Conservation (phyloP, 2,888 invertebrate genomes). For the Sarcophaga caerulescens region DNA sequence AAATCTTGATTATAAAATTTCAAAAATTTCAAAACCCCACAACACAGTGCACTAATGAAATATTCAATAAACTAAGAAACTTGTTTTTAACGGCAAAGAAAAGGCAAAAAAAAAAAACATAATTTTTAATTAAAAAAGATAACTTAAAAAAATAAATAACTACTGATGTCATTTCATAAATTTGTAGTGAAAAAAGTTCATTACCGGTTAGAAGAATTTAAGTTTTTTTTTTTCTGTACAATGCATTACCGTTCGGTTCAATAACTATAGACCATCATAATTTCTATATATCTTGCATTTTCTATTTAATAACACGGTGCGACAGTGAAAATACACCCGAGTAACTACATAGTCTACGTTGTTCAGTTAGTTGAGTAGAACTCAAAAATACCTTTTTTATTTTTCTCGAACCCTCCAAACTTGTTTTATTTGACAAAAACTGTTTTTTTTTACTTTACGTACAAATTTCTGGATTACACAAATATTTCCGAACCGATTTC, state of each 20-base stretch:
- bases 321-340: no score
- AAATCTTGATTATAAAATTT: no score
- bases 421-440: no score
- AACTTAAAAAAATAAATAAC: slow-evolving; percentile 22
- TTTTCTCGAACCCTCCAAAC: no score
- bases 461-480: no score
- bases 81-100: slow-evolving; percentile 9
- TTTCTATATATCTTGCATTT: neutral
- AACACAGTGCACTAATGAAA: slow-evolving; percentile 40
- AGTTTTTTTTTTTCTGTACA: neutral
- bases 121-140: neutral
- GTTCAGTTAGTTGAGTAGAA: no score
- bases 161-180: slow-evolving; percentile 41
- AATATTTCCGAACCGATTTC: no score
- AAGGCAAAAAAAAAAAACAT: neutral
- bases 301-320: neutral
- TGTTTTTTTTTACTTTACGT: no score
- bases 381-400: no score
- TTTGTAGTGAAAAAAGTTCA: neutral
- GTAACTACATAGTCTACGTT: no score
- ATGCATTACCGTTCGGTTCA: neutral
- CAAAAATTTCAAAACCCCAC: slow-evolving; percentile 1
- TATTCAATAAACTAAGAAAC: slow-evolving; percentile 23
- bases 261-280: neutral
- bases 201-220: neutral